Conservation (phyloP, 2,797 vertebrate species). For the Australoheros facetus region DNA sequence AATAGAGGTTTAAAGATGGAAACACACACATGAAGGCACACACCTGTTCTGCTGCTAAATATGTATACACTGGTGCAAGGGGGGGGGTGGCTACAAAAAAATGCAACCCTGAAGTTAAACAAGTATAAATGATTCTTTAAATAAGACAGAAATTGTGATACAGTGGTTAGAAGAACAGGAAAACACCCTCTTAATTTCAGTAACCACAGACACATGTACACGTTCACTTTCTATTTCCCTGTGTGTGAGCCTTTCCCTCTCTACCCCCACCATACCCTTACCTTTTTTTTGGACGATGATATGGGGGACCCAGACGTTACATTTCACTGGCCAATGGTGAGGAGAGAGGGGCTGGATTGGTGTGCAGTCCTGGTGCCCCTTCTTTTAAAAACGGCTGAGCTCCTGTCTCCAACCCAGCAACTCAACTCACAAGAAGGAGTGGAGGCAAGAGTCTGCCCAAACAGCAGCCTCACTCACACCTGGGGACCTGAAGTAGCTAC, state of each 20-base stretch:
- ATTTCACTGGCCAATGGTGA: conserved; percentile 80
- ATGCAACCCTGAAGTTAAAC: neutral
- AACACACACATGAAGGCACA: neutral
- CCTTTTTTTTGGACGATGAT: conserved; percentile 73
- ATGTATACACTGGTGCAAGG: neutral
- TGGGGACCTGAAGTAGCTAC: conserved; percentile 29
- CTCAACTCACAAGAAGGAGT: conserved; percentile 62
- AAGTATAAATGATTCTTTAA: conserved; percentile 5
- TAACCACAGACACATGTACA: conserved; percentile 11
- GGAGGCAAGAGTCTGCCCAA: conserved; percentile 31
- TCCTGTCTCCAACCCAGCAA: conserved; percentile 68
- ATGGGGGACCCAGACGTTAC: conserved; percentile 79
- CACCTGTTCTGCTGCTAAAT: conserved; percentile 39
- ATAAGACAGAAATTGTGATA: conserved; percentile 15
- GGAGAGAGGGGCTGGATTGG: conserved; percentile 82
- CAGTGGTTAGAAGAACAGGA: conserved; percentile 17
- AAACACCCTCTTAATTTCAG: conserved; percentile 44
- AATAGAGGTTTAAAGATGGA: conserved; percentile 10
- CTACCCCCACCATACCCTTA: conserved; percentile 56
- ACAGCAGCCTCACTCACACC: conserved; percentile 62
- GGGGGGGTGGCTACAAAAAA: neutral
- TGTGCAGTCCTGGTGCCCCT: conserved; percentile 70
- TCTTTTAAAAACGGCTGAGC: conserved; percentile 81
- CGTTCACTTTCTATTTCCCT: neutral
- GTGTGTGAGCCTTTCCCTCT: conserved; percentile 6